Conservation (phyloP, 2,113 vertebrate species). For the Psilopsiagon aurifrons region DNA sequence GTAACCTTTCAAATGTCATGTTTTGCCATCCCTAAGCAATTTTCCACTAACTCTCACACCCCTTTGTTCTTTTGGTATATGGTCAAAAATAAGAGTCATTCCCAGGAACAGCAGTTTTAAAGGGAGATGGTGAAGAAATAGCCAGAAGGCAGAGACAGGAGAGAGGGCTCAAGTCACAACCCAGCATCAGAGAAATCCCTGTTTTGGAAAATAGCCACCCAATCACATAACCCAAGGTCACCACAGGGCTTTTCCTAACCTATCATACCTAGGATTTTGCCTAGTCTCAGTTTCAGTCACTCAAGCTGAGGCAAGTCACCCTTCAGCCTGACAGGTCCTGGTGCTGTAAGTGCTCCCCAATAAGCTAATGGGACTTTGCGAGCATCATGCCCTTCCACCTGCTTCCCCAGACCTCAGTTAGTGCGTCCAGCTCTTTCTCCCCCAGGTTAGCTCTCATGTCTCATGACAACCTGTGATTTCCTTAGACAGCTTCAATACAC, state of each 20-base stretch:
- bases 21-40: neutral
- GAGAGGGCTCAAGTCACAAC: neutral
- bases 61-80: neutral
- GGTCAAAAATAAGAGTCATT: neutral
- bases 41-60: neutral
- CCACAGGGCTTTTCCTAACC: constrained; percentile 10
- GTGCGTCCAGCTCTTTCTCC: neutral
- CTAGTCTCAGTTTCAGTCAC: constrained; percentile 8
- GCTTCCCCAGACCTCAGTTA: neutral
- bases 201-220: neutral
- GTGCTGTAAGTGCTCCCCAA: neutral
- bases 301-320: neutral
- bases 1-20: neutral
- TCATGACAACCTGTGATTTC: neutral
- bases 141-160: neutral
- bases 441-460: neutral
- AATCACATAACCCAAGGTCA: neutral
- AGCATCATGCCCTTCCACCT: neutral
- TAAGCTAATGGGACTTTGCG: neutral
- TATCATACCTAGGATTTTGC: neutral
- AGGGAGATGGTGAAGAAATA: neutral
- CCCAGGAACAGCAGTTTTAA: neutral
- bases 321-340: neutral
- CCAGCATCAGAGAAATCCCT: neutral
- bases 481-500: neutral